Conservation (phyloP, 1,140 invertebrate species). For the Lepidurus couesii region DNA sequence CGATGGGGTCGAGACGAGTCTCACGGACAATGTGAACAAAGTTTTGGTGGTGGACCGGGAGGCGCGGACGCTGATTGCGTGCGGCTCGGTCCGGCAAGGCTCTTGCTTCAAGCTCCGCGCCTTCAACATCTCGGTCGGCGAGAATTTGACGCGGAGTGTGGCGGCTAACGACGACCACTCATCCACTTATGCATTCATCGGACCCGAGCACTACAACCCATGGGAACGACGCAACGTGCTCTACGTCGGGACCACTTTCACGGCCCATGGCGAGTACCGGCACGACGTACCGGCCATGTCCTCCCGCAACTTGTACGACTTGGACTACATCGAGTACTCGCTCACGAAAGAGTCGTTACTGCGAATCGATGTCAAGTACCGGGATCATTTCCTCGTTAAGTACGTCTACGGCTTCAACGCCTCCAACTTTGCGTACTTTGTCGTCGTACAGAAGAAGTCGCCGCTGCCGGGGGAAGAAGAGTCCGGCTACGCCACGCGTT, state of each 20-base stretch:
- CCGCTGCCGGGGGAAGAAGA: conserved; percentile 81
- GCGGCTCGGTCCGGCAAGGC: conserved; percentile 80
- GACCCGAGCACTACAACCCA: conserved; percentile 73
- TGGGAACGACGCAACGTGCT: conserved; percentile 73
- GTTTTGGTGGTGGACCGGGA: conserved; percentile 80
- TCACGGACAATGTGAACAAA: conserved; percentile 84
- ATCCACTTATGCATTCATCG: conserved; percentile 90
- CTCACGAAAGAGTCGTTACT: conserved; percentile 80
- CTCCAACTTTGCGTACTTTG: conserved; percentile 89
- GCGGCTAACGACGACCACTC: conserved; percentile 86
- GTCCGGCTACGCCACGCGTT: conserved; percentile 77
- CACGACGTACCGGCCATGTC: conserved; percentile 90
- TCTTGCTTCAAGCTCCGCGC: conserved; percentile 80
- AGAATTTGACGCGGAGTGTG: conserved; percentile 70
- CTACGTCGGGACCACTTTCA: conserved; percentile 92
- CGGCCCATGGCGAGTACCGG: conserved; percentile 83
- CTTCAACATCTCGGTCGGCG: conserved; percentile 66
- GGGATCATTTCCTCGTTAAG: conserved; percentile 88
- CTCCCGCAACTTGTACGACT: conserved; percentile 68
- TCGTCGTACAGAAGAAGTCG: conserved; percentile 87
- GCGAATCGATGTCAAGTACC: conserved; percentile 88
- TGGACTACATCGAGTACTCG: conserved; percentile 72
- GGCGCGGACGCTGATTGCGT: conserved; percentile 71
- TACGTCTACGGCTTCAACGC: conserved; percentile 95
- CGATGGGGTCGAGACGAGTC: conserved; percentile 52